Conservation (phyloP, 1,140 invertebrate species). For the Bombus haemorrhoidalis region DNA sequence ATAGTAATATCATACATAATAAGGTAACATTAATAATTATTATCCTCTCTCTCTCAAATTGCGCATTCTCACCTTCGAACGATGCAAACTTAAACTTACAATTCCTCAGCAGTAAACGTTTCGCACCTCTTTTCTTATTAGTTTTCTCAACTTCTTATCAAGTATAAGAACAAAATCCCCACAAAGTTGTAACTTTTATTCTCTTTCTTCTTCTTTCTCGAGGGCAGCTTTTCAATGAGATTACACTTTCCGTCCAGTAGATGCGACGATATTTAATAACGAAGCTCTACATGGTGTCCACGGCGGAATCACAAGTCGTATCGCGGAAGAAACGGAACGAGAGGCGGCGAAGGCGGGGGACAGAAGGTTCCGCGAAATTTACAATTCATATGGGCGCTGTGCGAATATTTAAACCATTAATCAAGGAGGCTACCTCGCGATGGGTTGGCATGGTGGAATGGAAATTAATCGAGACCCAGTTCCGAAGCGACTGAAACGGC, state of each 20-base stretch:
- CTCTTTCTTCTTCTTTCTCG: too few species aligned
- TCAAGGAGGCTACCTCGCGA: conserved; percentile 65
- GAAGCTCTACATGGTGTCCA: neutral
- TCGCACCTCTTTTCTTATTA: neutral
- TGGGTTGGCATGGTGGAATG: conserved; percentile 59
- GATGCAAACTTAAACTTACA: neutral
- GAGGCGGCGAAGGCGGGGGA: conserved; percentile 7
- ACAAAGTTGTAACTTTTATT: neutral
- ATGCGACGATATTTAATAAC: conserved; percentile 46
- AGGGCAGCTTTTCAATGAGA: neutral
- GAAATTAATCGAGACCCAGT: conserved; percentile 72
- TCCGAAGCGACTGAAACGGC: conserved; percentile 43
- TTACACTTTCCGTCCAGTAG: neutral
- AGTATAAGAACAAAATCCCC: neutral
- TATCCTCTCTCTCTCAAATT: neutral
- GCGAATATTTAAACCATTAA: conserved; percentile 77
- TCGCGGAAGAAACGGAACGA: neutral
- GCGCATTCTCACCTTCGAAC: neutral
- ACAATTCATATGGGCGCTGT: conserved; percentile 74
- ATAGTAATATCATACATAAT: too few species aligned
- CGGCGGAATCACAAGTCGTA: conserved; percentile 4
- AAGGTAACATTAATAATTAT: neutral
- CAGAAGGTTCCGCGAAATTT: conserved; percentile 68
- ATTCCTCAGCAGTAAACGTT: neutral
- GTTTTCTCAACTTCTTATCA: too few species aligned